Evolutionary conservation across 2,113 vertebrate genomes (phyloP).

Genomic region (Apteryx mantelli): DNA sequence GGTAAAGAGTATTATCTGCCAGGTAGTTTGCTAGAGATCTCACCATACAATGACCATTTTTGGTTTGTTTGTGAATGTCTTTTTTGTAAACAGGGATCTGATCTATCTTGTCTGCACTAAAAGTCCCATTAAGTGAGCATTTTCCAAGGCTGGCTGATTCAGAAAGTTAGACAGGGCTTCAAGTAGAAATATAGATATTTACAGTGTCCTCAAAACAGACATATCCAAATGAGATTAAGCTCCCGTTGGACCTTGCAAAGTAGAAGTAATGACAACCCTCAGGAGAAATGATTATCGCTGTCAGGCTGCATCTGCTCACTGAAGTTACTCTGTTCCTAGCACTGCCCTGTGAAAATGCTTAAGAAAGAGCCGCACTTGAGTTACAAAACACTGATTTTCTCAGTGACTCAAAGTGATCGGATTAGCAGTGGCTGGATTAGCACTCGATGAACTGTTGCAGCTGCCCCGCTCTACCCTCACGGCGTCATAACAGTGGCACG

Average conservation of each 20-base stretch:
- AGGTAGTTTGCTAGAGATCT: neutral
- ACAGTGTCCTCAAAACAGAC: too few species aligned
- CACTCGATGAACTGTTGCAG: neutral
- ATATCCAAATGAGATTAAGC: neutral
- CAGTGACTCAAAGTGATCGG: fast-evolving
- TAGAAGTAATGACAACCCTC: too few species aligned
- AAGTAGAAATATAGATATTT: neutral
- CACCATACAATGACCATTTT: too few species aligned
- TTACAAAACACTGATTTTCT: too few species aligned
- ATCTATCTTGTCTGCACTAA: too few species aligned
- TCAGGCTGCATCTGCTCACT: neutral
- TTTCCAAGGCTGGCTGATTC: neutral
- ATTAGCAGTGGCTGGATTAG: too few species aligned
- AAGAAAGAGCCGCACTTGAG: neutral
- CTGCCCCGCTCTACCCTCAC: too few species aligned
- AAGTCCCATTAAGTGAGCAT: too few species aligned
- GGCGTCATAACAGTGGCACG: fast-evolving
- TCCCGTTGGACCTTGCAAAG: neutral
- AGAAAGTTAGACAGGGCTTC: neutral
- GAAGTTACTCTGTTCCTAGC: neutral
- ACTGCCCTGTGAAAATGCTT: fast-evolving
- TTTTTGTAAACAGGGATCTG: neutral
- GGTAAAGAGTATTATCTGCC: neutral
- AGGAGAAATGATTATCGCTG: fast-evolving
- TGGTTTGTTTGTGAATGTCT: neutral